Evolutionary conservation across 1,140 invertebrate genomes (phyloP), one percentile per base, ranked within the genome.

Genomic region (Brachionus paranguensis): DNA sequence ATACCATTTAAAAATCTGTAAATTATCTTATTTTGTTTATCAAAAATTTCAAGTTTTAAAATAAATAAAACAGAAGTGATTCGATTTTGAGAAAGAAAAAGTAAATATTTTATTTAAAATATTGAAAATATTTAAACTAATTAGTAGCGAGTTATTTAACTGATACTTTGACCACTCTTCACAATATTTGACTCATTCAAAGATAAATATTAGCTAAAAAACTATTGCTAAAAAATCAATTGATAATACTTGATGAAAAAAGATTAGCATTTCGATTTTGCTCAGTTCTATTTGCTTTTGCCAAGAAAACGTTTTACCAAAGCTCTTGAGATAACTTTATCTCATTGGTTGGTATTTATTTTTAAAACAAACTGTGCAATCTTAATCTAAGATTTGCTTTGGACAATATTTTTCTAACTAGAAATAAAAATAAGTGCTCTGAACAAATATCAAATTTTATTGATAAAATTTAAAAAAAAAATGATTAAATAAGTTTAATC

Each of bases 301-400:
- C 68, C 29, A 72, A 72, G 68, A 41, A 43, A 74, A 76, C 27
- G 43, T 76, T 76, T 27, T 50, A 12, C 45, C 41, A 76, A 76
- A 76, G 47, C 41, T 76, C 72, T 76, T 76, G 27, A 76, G 43
- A 50, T 50, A 14, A 76, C 43, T 76, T 76, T 76, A 76, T 76
- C 72, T 50, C 11, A 76, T 76, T 76, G 72, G 72, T 76, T 74
- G 50, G 50, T 76, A 76, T 76, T 76, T 76, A 50, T 50, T 76
- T 76, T 47, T 17, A 74, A 74, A 74, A 45, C 41, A 74, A 74
- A 43, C 70, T 68, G 24, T 68, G 64, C 24, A 37, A 68, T 68
- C 64, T 41, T 68, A 68, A 68, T 68, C 65, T 68, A 60, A 24
- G 53, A 60, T 60, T 60, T 68, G 14, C 27, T 68, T 68, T 68